A percentile compares a stretch with the other conserved stretches of the same genome.
These are phyloP conservation scores for Oligia strigilis DNA, from an alignment of 2,888 invertebrate species.

Conservation along the genomic window DNA sequence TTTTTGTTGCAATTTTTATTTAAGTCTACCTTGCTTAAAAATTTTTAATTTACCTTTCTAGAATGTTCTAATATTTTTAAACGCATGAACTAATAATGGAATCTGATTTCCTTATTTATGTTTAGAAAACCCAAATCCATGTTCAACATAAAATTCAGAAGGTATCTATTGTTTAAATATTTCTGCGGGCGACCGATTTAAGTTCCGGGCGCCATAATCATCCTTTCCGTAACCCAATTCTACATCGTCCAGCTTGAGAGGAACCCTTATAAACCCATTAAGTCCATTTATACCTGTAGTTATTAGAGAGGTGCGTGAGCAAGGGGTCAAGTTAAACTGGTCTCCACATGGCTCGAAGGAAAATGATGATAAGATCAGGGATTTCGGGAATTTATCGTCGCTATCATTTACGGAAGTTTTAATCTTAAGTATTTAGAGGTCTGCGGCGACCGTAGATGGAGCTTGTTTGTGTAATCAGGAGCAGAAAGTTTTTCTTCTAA, in stretches of 20 bases:
- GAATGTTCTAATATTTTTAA: neutral
- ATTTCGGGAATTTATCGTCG: constrained; percentile 71
- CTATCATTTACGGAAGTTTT: constrained; percentile 71
- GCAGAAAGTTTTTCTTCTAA: neutral
- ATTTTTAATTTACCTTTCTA: neutral
- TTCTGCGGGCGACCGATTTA: constrained; percentile 32
- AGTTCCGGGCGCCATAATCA: constrained; percentile 43
- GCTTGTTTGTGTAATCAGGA: neutral
- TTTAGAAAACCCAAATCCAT: neutral
- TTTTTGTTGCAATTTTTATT: neutral
- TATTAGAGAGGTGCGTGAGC: constrained; percentile 44
- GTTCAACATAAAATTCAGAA: constrained; percentile 28
- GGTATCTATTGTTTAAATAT: constrained; percentile 35
- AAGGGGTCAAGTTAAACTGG: constrained; percentile 55
- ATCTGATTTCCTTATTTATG: neutral
- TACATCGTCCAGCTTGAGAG: constrained; percentile 43
- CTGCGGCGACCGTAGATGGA: constrained; percentile 7
- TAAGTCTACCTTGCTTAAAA: neutral
- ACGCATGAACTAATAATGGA: neutral
- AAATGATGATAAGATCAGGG: constrained; percentile 73
- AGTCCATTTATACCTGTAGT: constrained; percentile 46
- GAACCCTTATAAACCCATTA: constrained; percentile 57
- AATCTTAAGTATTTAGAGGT: constrained; percentile 62
- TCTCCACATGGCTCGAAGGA: constrained; percentile 57
- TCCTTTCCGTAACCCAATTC: constrained; percentile 51